phyloP scores from a whole-genome alignment of 23 tunicate species.

The Styela plicata region DNA sequence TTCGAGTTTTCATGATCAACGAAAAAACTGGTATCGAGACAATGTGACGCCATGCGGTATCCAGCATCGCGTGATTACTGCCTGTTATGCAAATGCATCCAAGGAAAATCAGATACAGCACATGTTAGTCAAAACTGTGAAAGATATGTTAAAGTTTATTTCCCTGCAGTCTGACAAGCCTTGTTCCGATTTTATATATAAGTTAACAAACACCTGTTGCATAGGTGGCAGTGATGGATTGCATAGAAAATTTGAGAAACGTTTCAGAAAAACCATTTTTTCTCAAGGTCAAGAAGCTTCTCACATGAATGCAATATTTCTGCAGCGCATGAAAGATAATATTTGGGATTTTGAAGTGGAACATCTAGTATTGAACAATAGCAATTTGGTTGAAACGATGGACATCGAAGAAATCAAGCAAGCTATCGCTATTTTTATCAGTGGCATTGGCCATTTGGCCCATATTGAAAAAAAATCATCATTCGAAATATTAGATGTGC shows the following conservation, averaged over 20 bases:
- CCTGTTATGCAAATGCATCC: background rate
- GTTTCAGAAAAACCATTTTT: background rate
- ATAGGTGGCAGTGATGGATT: conserved; percentile 32
- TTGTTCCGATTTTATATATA: conserved; percentile 31
- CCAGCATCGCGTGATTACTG: background rate
- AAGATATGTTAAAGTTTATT: conserved; percentile 14
- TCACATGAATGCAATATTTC: background rate
- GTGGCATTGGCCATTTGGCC: conserved; percentile 3
- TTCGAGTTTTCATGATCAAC: background rate
- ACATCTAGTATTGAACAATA: background rate
- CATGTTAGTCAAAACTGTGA: conserved; percentile 33
- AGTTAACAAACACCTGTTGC: conserved; percentile 28
- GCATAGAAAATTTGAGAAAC: conserved; percentile 12
- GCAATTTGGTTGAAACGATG: background rate
- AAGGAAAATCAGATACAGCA: too few species aligned
- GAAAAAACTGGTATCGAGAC: background rate
- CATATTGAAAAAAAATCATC: background rate
- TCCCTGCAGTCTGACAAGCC: background rate
- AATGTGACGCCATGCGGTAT: background rate
- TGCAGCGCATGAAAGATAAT: background rate
- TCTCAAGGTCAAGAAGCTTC: background rate
- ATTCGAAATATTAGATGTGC: background rate
- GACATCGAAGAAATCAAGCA: background rate
- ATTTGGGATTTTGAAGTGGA: background rate
- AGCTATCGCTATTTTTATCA: background rate